These are phyloP conservation scores for Petrocephalus microphthalmus DNA, from an alignment of 2,113 vertebrate species.

Conservation along the genomic window DNA sequence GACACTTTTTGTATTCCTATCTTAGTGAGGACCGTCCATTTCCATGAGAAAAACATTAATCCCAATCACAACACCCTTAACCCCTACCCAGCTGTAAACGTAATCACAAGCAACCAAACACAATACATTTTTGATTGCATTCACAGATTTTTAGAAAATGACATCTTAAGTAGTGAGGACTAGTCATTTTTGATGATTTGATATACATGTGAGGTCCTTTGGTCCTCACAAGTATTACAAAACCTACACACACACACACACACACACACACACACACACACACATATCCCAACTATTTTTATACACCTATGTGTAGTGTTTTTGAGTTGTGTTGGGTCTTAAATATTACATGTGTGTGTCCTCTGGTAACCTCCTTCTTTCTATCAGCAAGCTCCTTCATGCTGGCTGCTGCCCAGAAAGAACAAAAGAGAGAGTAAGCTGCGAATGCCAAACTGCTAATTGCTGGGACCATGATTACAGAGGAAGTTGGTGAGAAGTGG, in stretches of 20 bases:
- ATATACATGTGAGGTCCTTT: no score
- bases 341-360: background rate
- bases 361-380: background rate
- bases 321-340: background rate
- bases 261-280: background rate
- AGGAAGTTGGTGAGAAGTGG: background rate
- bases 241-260: background rate
- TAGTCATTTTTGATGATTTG: no score
- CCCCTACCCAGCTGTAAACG: no score
- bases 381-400: background rate
- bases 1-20: no score
- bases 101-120: no score
- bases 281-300: background rate
- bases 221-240: no score
- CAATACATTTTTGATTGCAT: no score
- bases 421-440: background rate
- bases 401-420: background rate
- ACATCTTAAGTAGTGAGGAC: no score
- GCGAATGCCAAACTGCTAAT: background rate
- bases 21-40: no score
- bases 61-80: no score
- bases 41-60: no score
- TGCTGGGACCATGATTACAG: background rate
- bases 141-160: no score
- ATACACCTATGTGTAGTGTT: background rate